Evolutionary conservation across 2,888 invertebrate genomes (phyloP).

Genomic region (Dasypogon diadema): DNA sequence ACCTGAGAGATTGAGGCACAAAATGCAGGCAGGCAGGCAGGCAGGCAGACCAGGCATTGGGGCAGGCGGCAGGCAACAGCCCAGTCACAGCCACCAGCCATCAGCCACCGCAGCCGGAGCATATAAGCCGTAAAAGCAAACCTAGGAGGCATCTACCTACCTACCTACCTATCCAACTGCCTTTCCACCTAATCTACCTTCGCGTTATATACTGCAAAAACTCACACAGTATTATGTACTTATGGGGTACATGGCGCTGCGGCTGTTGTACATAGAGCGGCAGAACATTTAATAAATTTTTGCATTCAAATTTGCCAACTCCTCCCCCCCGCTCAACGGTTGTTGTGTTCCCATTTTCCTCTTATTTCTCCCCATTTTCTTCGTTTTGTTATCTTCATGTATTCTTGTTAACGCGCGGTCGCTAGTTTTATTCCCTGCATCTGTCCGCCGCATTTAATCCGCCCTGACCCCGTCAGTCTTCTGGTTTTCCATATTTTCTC

Average conservation of each 20-base stretch:
- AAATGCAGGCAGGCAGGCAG: constrained; percentile 17
- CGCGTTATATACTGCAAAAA: constrained; percentile 32
- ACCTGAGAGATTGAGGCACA: constrained; percentile 37
- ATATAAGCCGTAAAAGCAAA: constrained; percentile 40
- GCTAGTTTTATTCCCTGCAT: constrained; percentile 19
- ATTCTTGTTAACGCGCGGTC: constrained; percentile 40
- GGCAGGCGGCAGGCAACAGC: neutral
- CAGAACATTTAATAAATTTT: constrained; percentile 48
- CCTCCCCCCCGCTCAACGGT: neutral
- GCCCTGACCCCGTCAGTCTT: constrained; percentile 16
- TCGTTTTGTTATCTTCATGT: constrained; percentile 45
- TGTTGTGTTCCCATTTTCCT: constrained; percentile 36
- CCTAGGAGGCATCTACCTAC: constrained; percentile 23
- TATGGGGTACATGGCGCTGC: neutral
- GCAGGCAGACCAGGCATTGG: neutral
- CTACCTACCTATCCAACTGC: constrained; percentile 17
- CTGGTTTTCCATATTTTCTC: neutral
- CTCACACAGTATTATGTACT: constrained; percentile 11
- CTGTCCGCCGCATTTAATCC: neutral
- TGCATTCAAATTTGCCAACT: constrained; percentile 39
- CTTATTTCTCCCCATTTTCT: constrained; percentile 36
- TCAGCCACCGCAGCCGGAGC: constrained; percentile 11
- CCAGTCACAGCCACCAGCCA: constrained; percentile 26
- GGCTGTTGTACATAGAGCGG: constrained; percentile 18
- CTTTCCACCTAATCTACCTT: constrained; percentile 34